A percentile compares a stretch with the other conserved stretches of the same genome.
These are phyloP conservation scores for Homarus gammarus DNA, from an alignment of 2,888 invertebrate genomes.

Conservation along the genomic window DNA sequence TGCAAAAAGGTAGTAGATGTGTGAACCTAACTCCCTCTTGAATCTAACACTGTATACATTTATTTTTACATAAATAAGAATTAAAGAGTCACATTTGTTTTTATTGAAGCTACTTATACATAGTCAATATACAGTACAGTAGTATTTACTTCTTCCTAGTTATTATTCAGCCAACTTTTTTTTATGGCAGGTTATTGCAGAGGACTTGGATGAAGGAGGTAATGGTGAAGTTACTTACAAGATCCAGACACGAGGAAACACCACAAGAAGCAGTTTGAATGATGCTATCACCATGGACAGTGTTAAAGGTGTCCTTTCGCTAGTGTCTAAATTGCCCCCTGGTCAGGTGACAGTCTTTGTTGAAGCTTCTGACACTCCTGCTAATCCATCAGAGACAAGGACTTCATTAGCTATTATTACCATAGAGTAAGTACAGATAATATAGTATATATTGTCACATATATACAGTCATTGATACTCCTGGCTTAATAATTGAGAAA, in stretches of 20 bases:
- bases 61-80: not conserved
- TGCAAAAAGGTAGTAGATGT: too few species aligned
- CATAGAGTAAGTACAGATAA: conserved; percentile 54
- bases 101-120: too few species aligned
- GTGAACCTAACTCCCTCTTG: too few species aligned
- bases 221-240: conserved; percentile 89
- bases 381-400: conserved; percentile 90
- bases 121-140: too few species aligned
- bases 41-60: too few species aligned
- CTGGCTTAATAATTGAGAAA: too few species aligned
- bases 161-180: too few species aligned
- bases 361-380: conserved; percentile 90
- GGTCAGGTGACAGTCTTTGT: conserved; percentile 84
- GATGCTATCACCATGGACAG: conserved; percentile 48
- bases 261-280: conserved; percentile 14
- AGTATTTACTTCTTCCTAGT: too few species aligned
- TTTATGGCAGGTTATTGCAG: conserved; percentile 86
- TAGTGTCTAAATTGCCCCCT: conserved; percentile 42
- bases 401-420: conserved; percentile 89
- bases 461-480: too few species aligned
- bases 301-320: conserved; percentile 40
- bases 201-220: conserved; percentile 89
- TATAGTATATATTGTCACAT: too few species aligned
- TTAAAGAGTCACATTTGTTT: not conserved
- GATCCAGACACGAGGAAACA: conserved; percentile 78